A percentile compares a stretch with the other conserved stretches of the same genome.
Conservation (phyloP, 2,888 invertebrate genomes). For the Daptonema setosum region DNA sequence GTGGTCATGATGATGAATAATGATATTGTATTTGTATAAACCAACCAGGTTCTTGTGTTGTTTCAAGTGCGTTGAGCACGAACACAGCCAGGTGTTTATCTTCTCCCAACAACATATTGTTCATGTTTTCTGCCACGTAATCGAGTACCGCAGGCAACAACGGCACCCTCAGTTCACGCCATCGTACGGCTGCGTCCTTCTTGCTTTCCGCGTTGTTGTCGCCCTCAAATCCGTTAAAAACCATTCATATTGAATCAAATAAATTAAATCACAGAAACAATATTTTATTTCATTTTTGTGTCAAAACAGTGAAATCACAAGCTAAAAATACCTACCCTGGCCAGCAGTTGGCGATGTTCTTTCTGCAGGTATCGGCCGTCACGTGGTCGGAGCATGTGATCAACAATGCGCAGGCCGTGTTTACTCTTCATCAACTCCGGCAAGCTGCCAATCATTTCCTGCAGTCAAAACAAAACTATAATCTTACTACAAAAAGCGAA, state of each 20-base stretch:
- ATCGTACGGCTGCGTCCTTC: constrained; percentile 10
- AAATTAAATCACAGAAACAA: too few species aligned
- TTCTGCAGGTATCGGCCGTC: constrained; percentile 63
- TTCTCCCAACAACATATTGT: constrained; percentile 16
- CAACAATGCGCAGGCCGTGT: constrained; percentile 61
- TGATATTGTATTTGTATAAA: too few species aligned
- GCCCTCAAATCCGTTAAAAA: not conserved
- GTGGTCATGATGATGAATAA: too few species aligned
- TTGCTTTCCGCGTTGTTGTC: constrained; percentile 8
- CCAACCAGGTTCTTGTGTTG: constrained; percentile 6
- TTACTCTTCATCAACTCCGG: constrained; percentile 38
- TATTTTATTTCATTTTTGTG: too few species aligned
- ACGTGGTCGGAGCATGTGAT: constrained; percentile 64
- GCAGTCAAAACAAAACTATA: too few species aligned
- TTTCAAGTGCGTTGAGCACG: constrained; percentile 12
- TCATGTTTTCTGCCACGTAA: constrained; percentile 21
- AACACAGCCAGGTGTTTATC: constrained; percentile 3
- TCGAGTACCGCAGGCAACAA: constrained; percentile 15
- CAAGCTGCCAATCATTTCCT: not conserved
- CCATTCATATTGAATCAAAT: too few species aligned
- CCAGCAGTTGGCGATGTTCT: constrained; percentile 47
- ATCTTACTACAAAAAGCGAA: too few species aligned
- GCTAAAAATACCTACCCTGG: constrained; percentile 41
- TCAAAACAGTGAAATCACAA: too few species aligned
- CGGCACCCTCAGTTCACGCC: constrained; percentile 16